Conservation (phyloP, 2,797 vertebrate species). For the Glossophaga mutica region DNA sequence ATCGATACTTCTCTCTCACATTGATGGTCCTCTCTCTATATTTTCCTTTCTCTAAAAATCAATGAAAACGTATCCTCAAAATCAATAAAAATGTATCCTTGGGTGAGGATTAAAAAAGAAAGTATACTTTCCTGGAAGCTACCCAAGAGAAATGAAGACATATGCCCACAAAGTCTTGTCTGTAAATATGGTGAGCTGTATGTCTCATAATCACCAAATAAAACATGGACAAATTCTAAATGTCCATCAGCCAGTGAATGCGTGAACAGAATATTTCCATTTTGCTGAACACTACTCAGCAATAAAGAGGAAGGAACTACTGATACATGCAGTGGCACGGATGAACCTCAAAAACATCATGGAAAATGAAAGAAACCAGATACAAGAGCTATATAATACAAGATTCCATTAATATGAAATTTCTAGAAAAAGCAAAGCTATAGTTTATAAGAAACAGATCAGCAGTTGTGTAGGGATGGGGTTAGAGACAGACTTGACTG, state of each 20-base stretch:
- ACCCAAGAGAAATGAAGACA: background rate
- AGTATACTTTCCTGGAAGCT: background rate
- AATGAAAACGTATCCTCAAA: no score
- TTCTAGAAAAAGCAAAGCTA: background rate
- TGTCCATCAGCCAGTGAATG: background rate
- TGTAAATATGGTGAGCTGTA: background rate
- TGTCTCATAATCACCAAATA: background rate
- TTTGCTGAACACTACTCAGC: background rate
- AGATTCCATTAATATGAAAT: background rate
- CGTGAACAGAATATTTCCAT: background rate
- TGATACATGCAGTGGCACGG: background rate
- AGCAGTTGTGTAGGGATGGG: background rate
- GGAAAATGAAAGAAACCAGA: background rate
- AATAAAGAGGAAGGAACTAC: background rate
- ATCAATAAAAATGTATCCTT: no score
- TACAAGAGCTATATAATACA: background rate
- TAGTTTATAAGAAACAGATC: background rate
- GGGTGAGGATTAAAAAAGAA: no score
- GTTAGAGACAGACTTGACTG: background rate
- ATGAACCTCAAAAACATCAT: background rate
- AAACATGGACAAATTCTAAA: background rate
- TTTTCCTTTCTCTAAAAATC: no score
- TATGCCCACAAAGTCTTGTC: background rate
- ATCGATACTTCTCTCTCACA: no score
- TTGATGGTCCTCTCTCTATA: no score